Percentiles rank a stretch among this genome's conserved stretches.
These are phyloP conservation scores for Epizoanthus illoricatus DNA, from an alignment of 92 coral and sea anemone species.

Conservation along the genomic window DNA sequence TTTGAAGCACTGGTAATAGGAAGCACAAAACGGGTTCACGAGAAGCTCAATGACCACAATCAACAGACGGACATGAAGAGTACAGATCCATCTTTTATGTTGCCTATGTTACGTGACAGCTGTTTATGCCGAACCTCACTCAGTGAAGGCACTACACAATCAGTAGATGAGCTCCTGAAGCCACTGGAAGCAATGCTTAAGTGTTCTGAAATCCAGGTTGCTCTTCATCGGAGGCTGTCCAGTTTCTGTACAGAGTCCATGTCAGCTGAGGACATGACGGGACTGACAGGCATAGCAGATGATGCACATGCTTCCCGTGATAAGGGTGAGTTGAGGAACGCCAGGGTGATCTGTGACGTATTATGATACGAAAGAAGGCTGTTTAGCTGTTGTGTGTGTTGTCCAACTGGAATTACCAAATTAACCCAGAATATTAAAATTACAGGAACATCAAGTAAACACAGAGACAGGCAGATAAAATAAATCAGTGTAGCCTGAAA, in stretches of 20 bases:
- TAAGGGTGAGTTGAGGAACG: not conserved
- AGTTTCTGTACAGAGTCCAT: not conserved
- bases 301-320: not conserved
- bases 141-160: not conserved
- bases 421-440: no score
- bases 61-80: not conserved
- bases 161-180: constrained; percentile 10
- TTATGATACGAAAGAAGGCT: no score
- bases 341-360: no score
- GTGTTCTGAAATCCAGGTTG: constrained; percentile 24
- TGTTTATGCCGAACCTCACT: not conserved
- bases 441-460: no score
- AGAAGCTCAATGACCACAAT: not conserved
- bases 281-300: not conserved
- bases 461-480: no score
- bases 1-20: not conserved
- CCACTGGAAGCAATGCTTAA: constrained; percentile 34
- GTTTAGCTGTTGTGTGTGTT: no score
- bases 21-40: not conserved
- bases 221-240: constrained; percentile 20
- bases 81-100: not conserved
- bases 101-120: not conserved
- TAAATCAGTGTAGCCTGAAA: no score
- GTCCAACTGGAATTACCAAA: no score
- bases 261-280: not conserved